phyloP scores from a whole-genome alignment of 2,888 invertebrate genomes.

The Nasonia oneida region DNA sequence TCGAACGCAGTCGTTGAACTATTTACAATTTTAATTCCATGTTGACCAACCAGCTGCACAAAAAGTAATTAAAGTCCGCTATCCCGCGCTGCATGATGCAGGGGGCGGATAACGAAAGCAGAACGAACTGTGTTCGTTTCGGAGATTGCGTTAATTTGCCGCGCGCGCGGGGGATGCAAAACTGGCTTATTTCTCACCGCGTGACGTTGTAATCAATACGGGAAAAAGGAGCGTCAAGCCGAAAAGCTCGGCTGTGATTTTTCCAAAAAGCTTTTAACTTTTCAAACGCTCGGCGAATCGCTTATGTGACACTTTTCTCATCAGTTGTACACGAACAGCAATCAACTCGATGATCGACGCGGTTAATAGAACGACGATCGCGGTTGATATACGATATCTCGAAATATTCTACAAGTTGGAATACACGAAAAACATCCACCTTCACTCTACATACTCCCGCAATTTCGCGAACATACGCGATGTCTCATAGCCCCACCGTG shows the following conservation, averaged over 20 bases:
- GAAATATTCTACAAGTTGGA: not conserved
- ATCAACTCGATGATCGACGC: no score
- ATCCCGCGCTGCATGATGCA: constrained; percentile 32
- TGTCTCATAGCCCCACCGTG: not conserved
- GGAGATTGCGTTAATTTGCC: constrained; percentile 77
- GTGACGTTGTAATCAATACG: constrained; percentile 77
- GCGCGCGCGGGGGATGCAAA: constrained; percentile 63
- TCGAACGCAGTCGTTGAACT: not conserved
- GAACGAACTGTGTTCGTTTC: constrained; percentile 74
- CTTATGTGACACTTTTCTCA: not conserved
- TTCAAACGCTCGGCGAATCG: not conserved
- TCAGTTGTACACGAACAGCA: no score
- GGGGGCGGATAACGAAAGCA: constrained; percentile 24
- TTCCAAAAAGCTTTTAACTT: not conserved
- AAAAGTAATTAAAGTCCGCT: constrained; percentile 43
- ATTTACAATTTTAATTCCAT: not conserved
- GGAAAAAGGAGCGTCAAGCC: constrained; percentile 41
- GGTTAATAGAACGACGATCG: no score
- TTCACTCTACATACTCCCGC: not conserved
- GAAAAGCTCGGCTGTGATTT: constrained; percentile 69
- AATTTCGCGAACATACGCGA: constrained; percentile 26
- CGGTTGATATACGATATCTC: no score
- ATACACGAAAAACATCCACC: not conserved
- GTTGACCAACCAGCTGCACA: not conserved
- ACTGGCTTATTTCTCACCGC: constrained; percentile 75